Percentiles rank a stretch among this genome's conserved stretches.
Evolutionary conservation across 2,888 invertebrate genomes (phyloP).

Genomic region (Neoitamus cyanurus): DNA sequence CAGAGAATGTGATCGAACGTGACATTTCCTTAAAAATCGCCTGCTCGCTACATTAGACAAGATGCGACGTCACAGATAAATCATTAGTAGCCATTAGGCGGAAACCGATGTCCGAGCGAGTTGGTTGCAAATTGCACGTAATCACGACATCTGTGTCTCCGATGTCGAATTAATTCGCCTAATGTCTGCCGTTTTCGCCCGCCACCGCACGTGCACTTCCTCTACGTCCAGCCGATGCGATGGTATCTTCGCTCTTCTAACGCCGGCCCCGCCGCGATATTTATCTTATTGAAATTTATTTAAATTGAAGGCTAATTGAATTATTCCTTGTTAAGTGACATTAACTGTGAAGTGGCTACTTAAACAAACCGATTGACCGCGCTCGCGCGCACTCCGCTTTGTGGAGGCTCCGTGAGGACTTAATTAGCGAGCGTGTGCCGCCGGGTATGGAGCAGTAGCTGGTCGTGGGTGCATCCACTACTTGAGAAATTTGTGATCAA

Average conservation of each 20-base stretch:
- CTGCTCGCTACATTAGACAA: neutral
- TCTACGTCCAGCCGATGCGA: neutral
- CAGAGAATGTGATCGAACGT: neutral
- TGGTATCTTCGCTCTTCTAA: slow-evolving; percentile 16
- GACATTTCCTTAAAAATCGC: neutral
- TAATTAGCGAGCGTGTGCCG: slow-evolving; percentile 2
- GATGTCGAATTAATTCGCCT: slow-evolving; percentile 43
- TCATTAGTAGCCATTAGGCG: neutral
- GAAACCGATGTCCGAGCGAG: neutral
- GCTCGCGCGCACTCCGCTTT: neutral
- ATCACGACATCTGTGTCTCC: slow-evolving; percentile 48
- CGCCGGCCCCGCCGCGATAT: neutral
- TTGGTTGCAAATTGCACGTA: slow-evolving; percentile 48
- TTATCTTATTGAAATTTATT: slow-evolving; percentile 41
- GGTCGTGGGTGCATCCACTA: neutral
- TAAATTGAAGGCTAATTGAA: slow-evolving; percentile 41
- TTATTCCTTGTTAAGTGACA: slow-evolving; percentile 37
- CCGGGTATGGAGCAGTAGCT: neutral
- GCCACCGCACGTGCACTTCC: neutral
- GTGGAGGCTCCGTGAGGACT: neutral
- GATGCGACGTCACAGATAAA: neutral
- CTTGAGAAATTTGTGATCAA: neutral
- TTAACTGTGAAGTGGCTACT: slow-evolving; percentile 14
- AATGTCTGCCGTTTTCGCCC: slow-evolving; percentile 13
- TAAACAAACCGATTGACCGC: neutral